Evolutionary conservation across 2,113 vertebrate genomes (phyloP), one percentile per base, ranked within the genome.

Genomic region (Varanus komodoensis): DNA sequence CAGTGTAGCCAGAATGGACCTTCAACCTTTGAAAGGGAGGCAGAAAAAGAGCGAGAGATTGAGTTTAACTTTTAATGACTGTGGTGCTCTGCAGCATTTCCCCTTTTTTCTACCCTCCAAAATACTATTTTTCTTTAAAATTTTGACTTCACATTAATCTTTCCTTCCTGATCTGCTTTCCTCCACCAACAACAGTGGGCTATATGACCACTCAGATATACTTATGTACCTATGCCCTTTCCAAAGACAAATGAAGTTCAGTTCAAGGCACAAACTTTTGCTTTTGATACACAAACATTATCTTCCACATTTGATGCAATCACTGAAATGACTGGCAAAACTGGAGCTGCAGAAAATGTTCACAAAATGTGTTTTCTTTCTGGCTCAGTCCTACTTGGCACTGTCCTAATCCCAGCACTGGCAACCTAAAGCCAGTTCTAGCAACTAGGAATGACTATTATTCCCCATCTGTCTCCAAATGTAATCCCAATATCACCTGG

Each of bases 11-110:
- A 25, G 2, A 25, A 29, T 5, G 73, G 21, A 50, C 0, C 0
- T n/a, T 25, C 8, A 44, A 1, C 9, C 0, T 81, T 50, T 27
- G n/a, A 17, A 91, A 1, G 29, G 3, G 7, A 3, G 23, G 38
- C 38, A 44, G 38, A 44, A 44, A 44, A 44, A 44, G 38, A 44
- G 38, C 38, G 3, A 44, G 38, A 44, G 38, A 44, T 44, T 44
- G 38, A 75, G 1, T 73, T 32, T 77, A 69, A 54, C 84, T 57
- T 86, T 86, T 86, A 86, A 54, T 61, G 50, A 75, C 29, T 61
- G n/a, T 61, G n/a, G 50, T 75, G 71, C 88, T 93, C 67, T 96
- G 90, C 6, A 8, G 88, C 87, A 88, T 75, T 25, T 32, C 17
- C 3, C 17, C 52, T 34, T 64, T 21, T 21, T 5, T 3, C 29